Evolutionary conservation across 2,888 invertebrate genomes (phyloP).

Genomic region (Teinopalpus imperialis): DNA sequence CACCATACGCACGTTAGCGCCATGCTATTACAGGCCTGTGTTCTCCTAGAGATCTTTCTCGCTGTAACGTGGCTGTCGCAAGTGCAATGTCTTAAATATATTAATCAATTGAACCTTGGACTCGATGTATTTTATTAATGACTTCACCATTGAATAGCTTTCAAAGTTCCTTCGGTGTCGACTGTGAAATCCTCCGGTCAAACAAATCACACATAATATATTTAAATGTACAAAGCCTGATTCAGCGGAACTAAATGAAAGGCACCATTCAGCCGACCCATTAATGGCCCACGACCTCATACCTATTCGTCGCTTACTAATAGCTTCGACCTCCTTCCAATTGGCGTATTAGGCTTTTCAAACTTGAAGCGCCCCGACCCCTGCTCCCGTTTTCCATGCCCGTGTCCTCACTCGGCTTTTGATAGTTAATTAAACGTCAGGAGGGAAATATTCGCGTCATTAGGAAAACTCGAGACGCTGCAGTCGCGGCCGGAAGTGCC

Average conservation of each 20-base stretch:
- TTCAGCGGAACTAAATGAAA: constrained; percentile 12
- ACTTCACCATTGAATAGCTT: too few species aligned
- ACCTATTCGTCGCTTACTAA: constrained; percentile 17
- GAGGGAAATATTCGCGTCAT: constrained; percentile 73
- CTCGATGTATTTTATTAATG: not conserved
- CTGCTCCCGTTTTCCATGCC: constrained; percentile 34
- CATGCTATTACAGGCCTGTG: too few species aligned
- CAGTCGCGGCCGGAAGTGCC: constrained; percentile 57
- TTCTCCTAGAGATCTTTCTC: too few species aligned
- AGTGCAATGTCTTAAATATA: too few species aligned
- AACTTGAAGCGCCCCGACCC: constrained; percentile 27
- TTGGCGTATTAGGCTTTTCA: constrained; percentile 45
- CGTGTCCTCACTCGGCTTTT: constrained; percentile 37
- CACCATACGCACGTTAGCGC: too few species aligned
- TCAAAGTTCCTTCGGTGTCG: not conserved
- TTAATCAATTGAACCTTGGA: not conserved
- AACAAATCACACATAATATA: constrained; percentile 1
- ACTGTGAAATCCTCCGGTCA: constrained; percentile 5
- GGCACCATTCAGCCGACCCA: constrained; percentile 6
- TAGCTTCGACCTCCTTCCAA: constrained; percentile 32
- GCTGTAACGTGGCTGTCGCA: too few species aligned
- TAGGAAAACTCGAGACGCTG: constrained; percentile 63
- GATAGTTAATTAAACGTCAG: constrained; percentile 77
- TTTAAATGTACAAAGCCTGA: not conserved
- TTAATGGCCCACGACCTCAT: constrained; percentile 16